Percentiles rank a stretch among this genome's conserved stretches.
Conservation (phyloP, 2,797 vertebrate species). For the Botia kubotai region DNA sequence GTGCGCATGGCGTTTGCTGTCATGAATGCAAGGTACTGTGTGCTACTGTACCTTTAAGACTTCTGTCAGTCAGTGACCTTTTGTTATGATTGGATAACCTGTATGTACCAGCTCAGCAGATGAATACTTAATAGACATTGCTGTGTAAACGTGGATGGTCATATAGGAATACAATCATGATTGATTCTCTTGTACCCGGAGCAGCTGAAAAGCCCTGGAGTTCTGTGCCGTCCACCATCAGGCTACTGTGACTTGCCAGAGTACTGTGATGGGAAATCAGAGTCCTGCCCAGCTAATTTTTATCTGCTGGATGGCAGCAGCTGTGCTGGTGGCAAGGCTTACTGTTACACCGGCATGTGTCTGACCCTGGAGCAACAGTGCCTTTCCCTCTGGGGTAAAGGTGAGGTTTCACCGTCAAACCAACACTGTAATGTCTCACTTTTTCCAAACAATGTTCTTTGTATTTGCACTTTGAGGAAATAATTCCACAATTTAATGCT, state of each 20-base stretch:
- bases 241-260: constrained; percentile 93
- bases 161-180: neutral
- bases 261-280: constrained; percentile 88
- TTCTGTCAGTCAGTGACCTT: neutral
- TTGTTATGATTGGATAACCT: neutral
- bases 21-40: constrained; percentile 86
- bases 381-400: constrained; percentile 89
- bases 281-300: constrained; percentile 92
- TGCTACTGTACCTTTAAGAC: neutral
- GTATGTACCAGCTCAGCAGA: neutral
- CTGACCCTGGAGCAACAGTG: constrained; percentile 94
- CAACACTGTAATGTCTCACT: neutral
- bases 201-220: constrained; percentile 88
- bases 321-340: constrained; percentile 83
- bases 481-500: too few species aligned
- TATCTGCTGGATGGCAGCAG: constrained; percentile 88
- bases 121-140: neutral
- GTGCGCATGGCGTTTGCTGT: constrained; percentile 95
- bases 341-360: constrained; percentile 98
- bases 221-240: constrained; percentile 81
- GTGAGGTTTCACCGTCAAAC: constrained; percentile 72
- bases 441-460: too few species aligned
- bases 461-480: too few species aligned
- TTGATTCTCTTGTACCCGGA: neutral
- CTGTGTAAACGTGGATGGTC: neutral